These are phyloP conservation scores for Botia almorhae DNA, from an alignment of 2,797 vertebrate species.

Conservation along the genomic window DNA sequence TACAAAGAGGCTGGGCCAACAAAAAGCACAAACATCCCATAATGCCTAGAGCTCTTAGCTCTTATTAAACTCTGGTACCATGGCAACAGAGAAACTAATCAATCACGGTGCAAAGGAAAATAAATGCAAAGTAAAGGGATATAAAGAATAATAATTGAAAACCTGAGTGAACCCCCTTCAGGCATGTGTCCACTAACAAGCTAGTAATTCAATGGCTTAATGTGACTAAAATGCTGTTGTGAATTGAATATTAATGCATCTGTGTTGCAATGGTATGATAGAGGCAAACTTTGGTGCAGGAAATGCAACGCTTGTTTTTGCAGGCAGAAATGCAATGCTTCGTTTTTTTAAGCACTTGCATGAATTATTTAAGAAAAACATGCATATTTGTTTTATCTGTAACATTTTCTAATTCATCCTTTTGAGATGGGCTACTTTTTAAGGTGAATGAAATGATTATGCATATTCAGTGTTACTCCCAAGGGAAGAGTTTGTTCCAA, in stretches of 20 bases:
- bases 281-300: too few relatives aligned
- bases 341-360: background rate
- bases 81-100: conserved; percentile 39
- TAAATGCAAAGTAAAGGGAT: background rate
- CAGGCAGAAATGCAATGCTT: background rate
- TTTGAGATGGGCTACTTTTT: background rate
- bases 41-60: background rate
- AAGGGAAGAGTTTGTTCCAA: background rate
- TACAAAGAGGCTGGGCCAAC: conserved; percentile 1
- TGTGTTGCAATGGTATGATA: background rate
- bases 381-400: background rate
- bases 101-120: background rate
- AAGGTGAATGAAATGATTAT: background rate
- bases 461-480: background rate
- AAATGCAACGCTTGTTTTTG: too few relatives aligned
- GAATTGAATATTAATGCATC: background rate
- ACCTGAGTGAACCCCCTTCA: background rate
- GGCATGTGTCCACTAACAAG: background rate
- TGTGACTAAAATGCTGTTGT: background rate
- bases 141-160: background rate
- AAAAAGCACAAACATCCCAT: conserved; percentile 15
- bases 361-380: background rate
- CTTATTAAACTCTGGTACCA: conserved; percentile 18
- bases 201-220: background rate
- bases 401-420: background rate